Evolutionary conservation across 2,113 vertebrate genomes (phyloP).

Genomic region (Natator depressus): DNA sequence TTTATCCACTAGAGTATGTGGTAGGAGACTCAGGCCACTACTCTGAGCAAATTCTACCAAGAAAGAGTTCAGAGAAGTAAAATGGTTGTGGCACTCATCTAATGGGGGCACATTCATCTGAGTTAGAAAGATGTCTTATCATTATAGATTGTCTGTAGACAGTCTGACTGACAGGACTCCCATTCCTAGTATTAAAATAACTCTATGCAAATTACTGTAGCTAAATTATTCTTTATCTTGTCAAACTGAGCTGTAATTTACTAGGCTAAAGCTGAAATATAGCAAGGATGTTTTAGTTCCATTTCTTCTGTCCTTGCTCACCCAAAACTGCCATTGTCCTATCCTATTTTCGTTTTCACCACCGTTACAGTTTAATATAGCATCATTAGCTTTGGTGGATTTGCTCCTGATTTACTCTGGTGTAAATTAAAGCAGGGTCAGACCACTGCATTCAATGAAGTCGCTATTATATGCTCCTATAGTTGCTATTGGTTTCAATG

Average conservation of each 20-base stretch:
- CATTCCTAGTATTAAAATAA: neutral
- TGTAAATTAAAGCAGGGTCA: neutral
- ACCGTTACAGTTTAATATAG: neutral
- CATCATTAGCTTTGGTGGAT: accelerated
- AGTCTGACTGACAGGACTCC: neutral
- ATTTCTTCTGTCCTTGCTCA: neutral
- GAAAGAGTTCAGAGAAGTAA: neutral
- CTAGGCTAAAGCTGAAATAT: slow-evolving; percentile 17
- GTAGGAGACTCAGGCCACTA: neutral
- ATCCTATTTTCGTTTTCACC: neutral
- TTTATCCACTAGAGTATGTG: neutral
- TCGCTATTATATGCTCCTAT: neutral
- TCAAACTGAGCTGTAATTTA: neutral
- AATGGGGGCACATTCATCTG: accelerated
- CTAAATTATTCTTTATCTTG: slow-evolving; percentile 34
- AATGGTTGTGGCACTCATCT: neutral
- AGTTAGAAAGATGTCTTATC: neutral
- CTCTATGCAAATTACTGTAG: slow-evolving; percentile 10
- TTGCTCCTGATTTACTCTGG: neutral
- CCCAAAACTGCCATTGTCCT: no score
- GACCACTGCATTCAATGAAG: neutral
- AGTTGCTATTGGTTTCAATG: accelerated
- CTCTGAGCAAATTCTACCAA: neutral
- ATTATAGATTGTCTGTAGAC: neutral
- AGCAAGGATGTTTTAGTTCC: neutral